phyloP scores from a whole-genome alignment of 2,797 vertebrate species.

The Silurus lanzhouensis region DNA sequence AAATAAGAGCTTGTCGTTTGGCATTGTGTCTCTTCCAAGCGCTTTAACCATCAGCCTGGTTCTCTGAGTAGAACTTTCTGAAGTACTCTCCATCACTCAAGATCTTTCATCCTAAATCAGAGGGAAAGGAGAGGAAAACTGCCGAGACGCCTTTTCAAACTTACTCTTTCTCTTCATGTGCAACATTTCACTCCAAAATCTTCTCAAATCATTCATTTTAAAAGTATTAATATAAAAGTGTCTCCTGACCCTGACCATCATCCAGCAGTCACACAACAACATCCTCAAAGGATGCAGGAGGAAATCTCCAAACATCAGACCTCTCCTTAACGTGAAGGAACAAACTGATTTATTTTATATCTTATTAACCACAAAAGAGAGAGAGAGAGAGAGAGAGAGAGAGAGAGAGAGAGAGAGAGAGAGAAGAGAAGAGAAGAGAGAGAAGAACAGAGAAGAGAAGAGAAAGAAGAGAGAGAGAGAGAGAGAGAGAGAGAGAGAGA shows the following conservation, averaged over 20 bases:
- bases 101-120: not conserved
- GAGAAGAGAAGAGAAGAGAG: too few relatives aligned
- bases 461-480: too few relatives aligned
- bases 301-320: too few relatives aligned
- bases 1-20: slow-evolving; percentile 50
- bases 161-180: not conserved
- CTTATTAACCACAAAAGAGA: too few relatives aligned
- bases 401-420: too few relatives aligned
- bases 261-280: not conserved
- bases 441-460: too few relatives aligned
- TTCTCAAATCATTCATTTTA: slow-evolving; percentile 19
- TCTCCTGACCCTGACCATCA: not conserved
- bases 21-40: slow-evolving; percentile 35
- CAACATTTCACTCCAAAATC: not conserved
- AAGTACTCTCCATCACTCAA: slow-evolving; percentile 26
- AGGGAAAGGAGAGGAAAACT: slow-evolving; percentile 14
- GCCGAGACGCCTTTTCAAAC: not conserved
- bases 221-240: not conserved
- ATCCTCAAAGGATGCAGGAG: not conserved
- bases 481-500: too few relatives aligned
- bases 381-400: too few relatives aligned
- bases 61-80: slow-evolving; percentile 16
- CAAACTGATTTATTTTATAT: too few relatives aligned
- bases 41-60: slow-evolving; percentile 34
- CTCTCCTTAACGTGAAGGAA: too few relatives aligned